Evolutionary conservation across 2,797 vertebrate genomes (phyloP), one percentile per base, ranked within the genome.

Genomic region (Cynopterus sphinx): DNA sequence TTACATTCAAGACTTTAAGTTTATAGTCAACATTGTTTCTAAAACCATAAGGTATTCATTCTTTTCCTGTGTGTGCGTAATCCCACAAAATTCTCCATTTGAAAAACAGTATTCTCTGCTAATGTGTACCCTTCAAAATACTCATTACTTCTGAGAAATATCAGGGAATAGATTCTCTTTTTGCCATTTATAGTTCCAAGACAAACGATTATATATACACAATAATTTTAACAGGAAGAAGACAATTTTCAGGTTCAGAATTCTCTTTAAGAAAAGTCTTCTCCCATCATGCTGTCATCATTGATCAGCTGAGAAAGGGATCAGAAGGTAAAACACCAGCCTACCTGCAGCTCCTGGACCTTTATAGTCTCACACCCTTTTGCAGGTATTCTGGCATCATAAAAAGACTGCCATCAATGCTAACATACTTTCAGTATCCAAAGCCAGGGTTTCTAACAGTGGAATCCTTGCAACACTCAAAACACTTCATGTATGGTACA

Each of bases 161-260:
- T 65, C 51, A 46, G 49, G 61, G 87, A 88, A 82, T 43, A 6
- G 2, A 53, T 89, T 61, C 3, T 83, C 17, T 90, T 49, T 33
- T 65, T 83, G 41, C 28, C 17, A 91, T 61, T 94, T 77, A 57
- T 6, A 55, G 15, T 77, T 11, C 6, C 28, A 41, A 17, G 57
- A 36, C 73, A 16, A 93, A 16, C 5, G 53, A 49, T 82, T 51
- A 43, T 28, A 8, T 65, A 36, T 24, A 9, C 6, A 81, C 17
- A 51, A 41, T 59, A n/a, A 92, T 46, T 94, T 97, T 9, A 85
- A 41, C 10, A 90, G 31, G 17, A 46, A 79, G 15, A 73, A 17
- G 11, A 90, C 12, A 36, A 57, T 96, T 82, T 84, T 92, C 33
- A 92, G n/a, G n/a, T 86, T 83, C 55, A 86, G n/a, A 13, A 59